Evolutionary conservation across 2,888 invertebrate species (phyloP), one percentile per base, ranked within the genome.

Genomic region (Matsumyia berberina): DNA sequence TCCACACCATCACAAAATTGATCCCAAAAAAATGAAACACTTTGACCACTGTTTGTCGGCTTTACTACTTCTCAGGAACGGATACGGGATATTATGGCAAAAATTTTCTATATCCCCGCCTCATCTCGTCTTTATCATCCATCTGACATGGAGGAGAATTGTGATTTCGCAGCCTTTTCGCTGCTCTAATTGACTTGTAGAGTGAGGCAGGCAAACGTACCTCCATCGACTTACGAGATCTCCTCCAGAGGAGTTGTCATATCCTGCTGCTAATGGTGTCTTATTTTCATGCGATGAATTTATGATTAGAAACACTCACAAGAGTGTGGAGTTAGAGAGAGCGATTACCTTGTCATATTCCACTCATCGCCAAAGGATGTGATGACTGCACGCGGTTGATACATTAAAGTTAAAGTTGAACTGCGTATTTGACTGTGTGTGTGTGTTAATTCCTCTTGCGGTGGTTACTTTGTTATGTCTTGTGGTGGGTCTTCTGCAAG

Each of bases 251-350:
- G 7, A 80, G 46, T 57, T 69, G 46, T 39, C 67, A 51, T 76
- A 58, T 66, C 66, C 76, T 58, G 66, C 33, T n/a, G 15, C 31
- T 55, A 37, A 60, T 79, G 66, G 37, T 53, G 53, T 80, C 53
- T 46, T 60, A 67, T 37, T 73, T 46, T 53, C 60, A 69, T 81
- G 57, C 62, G 39, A 74, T 74, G 74, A 74, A 81, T 81, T 81
- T 69, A 51, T 64, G 62, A 81, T 74, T 64, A 64, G 74, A 73
- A 64, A 39, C n/a, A 46, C 1, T 46, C 37, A 60, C 17, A 17
- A 60, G 46, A n/a, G 55, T 69, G 33, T 46, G 8, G 37, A 51
- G n/a, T 7, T 24, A 17, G 11, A 12, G 8, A 8, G 24, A 17
- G 11, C 11, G 31, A 62, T 53, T 51, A 42, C 42, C 31, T 11